Evolutionary conservation across 2,113 vertebrate genomes (phyloP).

Genomic region (Dermatemys mawii): DNA sequence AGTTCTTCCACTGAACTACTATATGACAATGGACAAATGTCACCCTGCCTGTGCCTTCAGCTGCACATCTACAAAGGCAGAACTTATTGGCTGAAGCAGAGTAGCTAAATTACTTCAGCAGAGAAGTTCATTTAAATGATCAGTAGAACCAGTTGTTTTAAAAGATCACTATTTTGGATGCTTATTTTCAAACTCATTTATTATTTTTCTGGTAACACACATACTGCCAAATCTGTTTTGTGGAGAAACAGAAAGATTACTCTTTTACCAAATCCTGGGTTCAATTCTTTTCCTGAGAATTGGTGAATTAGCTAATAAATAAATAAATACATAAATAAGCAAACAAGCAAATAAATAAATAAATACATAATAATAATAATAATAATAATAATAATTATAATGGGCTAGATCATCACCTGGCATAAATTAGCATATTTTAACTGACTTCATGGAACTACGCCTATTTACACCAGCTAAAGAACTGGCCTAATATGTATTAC

Average conservation of each 20-base stretch:
- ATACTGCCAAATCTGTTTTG: constrained; percentile 65
- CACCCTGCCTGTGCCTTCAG: neutral
- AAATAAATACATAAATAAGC: too few relatives aligned
- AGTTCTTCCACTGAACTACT: neutral
- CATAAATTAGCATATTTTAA: neutral
- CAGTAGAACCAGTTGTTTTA: constrained; percentile 62
- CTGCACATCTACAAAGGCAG: neutral
- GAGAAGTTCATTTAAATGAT: constrained; percentile 34
- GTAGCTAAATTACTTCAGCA: constrained; percentile 21
- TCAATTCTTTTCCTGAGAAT: constrained; percentile 61
- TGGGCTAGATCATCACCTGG: neutral
- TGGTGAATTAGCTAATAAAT: constrained; percentile 10
- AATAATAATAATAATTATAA: neutral
- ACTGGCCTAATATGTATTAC: neutral
- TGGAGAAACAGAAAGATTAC: constrained; percentile 56
- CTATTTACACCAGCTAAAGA: neutral
- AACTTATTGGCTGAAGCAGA: neutral
- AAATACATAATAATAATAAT: neutral
- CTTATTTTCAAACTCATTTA: constrained; percentile 53
- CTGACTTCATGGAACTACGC: neutral
- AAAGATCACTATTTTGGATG: constrained; percentile 55
- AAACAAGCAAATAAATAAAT: too few relatives aligned
- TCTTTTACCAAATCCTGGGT: constrained; percentile 44
- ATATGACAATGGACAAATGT: neutral
- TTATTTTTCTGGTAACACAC: constrained; percentile 54